phyloP scores from a whole-genome alignment of 1,140 invertebrate genomes.

The Bombyx mori region DNA sequence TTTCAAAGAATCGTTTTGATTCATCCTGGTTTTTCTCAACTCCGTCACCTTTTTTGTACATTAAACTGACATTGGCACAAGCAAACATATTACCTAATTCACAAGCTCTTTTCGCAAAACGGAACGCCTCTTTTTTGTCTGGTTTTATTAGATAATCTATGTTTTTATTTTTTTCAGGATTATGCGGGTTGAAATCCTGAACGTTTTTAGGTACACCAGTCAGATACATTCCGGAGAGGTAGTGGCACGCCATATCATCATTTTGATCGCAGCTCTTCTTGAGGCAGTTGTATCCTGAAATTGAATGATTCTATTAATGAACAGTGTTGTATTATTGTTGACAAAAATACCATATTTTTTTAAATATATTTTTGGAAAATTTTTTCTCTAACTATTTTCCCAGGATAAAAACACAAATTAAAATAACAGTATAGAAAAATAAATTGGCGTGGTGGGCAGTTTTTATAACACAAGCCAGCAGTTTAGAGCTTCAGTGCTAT shows the following conservation, averaged over 20 bases:
- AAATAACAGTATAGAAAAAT: neutral
- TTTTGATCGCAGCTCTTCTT: conserved; percentile 79
- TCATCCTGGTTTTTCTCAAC: conserved; percentile 79
- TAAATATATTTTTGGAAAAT: neutral
- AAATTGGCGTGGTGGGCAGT: neutral
- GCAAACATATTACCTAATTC: conserved; percentile 85
- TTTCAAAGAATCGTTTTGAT: conserved; percentile 80
- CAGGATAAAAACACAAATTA: neutral
- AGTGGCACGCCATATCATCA: conserved; percentile 84
- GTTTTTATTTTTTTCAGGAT: conserved; percentile 51
- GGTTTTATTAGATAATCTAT: conserved; percentile 75
- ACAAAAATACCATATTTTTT: neutral
- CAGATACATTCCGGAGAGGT: conserved; percentile 84
- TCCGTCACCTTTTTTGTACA: conserved; percentile 83
- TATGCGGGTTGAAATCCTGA: conserved; percentile 46
- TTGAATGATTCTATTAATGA: neutral
- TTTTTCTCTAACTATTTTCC: neutral
- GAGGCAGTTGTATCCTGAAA: conserved; percentile 76
- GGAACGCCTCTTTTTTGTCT: conserved; percentile 83
- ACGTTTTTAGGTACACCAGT: conserved; percentile 74
- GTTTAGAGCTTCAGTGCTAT: no score
- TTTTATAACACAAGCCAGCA: no score
- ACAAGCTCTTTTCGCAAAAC: conserved; percentile 82
- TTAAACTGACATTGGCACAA: conserved; percentile 88
- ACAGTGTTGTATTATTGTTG: no score